These are phyloP conservation scores for Sylvicapra grimmia DNA, from an alignment of 2,113 vertebrate species.

Conservation along the genomic window DNA sequence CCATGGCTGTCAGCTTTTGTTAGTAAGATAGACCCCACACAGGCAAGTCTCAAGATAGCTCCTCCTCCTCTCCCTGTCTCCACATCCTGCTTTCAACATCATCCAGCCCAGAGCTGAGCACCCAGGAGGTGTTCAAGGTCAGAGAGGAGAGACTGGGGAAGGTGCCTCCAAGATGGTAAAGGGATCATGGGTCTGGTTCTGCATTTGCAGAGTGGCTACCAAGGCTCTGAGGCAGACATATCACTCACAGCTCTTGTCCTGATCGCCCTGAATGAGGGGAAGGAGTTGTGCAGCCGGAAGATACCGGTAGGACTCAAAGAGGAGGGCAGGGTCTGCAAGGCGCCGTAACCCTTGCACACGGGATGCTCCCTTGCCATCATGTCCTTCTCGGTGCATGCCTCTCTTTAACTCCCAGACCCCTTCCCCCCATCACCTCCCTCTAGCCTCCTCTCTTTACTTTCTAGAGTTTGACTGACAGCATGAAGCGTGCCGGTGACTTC, in stretches of 20 bases:
- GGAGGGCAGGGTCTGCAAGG: not conserved
- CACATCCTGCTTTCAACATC: not conserved
- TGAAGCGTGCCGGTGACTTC: conserved; percentile 69
- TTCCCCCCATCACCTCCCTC: not conserved
- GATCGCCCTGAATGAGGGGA: conserved; percentile 77
- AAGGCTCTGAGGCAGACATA: conserved; percentile 64
- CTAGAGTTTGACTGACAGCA: conserved; percentile 73
- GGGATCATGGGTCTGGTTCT: not conserved
- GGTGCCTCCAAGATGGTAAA: not conserved
- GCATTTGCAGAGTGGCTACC: conserved; percentile 71
- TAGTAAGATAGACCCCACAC: not conserved
- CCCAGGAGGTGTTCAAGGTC: not conserved
- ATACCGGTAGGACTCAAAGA: not conserved
- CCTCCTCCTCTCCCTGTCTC: not conserved
- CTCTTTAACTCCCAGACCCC: not conserved
- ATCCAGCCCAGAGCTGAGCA: not conserved
- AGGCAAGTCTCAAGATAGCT: not conserved
- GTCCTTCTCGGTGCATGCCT: not conserved
- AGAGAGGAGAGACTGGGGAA: not conserved
- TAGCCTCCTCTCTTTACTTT: not conserved
- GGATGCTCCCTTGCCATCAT: not conserved
- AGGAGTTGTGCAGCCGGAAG: conserved; percentile 45
- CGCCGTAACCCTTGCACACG: not conserved
- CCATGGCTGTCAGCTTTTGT: not conserved
- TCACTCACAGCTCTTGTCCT: conserved; percentile 82